Conservation (phyloP, 2,797 vertebrate species). For the Hyperoplus immaculatus region DNA sequence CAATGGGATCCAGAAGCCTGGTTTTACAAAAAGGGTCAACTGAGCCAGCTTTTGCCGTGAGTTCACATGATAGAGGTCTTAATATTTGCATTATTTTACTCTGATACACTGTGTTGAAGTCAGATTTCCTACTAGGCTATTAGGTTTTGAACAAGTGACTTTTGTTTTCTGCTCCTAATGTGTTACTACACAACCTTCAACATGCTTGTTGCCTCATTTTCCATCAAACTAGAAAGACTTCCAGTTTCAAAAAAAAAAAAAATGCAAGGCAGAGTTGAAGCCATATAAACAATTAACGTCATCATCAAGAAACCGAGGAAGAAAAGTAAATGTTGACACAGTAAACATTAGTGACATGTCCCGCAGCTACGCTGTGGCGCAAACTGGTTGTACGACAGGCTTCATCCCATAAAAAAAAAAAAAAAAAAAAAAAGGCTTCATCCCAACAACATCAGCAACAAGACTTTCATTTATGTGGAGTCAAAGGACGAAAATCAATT, state of each 20-base stretch:
- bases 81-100: not conserved
- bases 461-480: not conserved
- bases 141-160: not conserved
- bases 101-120: not conserved
- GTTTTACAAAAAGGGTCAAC: not conserved
- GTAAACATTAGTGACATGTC: not conserved
- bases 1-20: not conserved
- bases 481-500: not conserved
- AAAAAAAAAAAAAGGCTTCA: not conserved
- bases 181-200: conserved; percentile 42
- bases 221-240: conserved; percentile 34
- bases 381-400: not conserved
- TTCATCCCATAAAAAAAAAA: not conserved
- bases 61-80: not conserved
- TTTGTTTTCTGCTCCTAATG: not conserved
- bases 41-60: not conserved
- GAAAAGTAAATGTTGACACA: not conserved
- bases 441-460: not conserved
- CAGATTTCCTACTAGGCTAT: not conserved
- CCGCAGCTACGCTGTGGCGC: not conserved
- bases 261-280: not conserved
- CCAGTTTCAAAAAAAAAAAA: conserved; percentile 17
- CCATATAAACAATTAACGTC: conserved; percentile 8
- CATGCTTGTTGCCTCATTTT: conserved; percentile 45
- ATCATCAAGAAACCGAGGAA: conserved; percentile 10